Percentiles rank a stretch among this genome's conserved stretches.
phyloP scores from a whole-genome alignment of 2,888 invertebrate genomes.

The Linhomoeus sp. region DNA sequence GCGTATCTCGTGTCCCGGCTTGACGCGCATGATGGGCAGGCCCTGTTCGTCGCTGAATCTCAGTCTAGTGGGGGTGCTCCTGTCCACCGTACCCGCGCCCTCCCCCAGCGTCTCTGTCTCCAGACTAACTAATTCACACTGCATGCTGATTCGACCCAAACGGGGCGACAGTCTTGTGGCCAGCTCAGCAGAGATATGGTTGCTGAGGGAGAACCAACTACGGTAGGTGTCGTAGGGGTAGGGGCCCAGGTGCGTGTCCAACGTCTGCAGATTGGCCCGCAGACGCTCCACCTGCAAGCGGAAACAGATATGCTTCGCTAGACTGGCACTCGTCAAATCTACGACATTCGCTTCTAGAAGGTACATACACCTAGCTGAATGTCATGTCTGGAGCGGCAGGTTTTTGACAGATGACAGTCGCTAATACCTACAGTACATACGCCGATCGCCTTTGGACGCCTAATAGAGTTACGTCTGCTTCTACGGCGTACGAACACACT shows the following conservation, averaged over 20 bases:
- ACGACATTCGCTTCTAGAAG: neutral
- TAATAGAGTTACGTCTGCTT: no score
- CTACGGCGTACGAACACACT: no score
- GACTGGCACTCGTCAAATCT: neutral
- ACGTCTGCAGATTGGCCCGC: slow-evolving; percentile 41
- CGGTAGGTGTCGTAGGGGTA: slow-evolving; percentile 74
- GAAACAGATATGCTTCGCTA: neutral
- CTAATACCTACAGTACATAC: neutral
- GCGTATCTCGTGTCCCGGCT: slow-evolving; percentile 56
- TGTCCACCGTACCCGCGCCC: neutral
- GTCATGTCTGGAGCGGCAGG: neutral
- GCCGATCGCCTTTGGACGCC: no score
- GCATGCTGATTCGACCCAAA: slow-evolving; percentile 14
- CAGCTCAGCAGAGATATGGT: slow-evolving; percentile 10
- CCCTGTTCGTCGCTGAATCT: slow-evolving; percentile 31
- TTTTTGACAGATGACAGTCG: neutral
- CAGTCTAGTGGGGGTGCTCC: slow-evolving; percentile 6
- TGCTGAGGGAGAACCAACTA: slow-evolving; percentile 54
- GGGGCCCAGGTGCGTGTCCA: slow-evolving; percentile 61
- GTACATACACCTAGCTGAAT: neutral
- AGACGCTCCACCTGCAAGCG: slow-evolving; percentile 10
- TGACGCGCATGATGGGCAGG: slow-evolving; percentile 58
- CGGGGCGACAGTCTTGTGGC: slow-evolving; percentile 1
- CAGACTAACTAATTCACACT: slow-evolving; percentile 18
- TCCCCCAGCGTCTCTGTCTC: slow-evolving; percentile 10